Percentiles rank a stretch among this genome's conserved stretches.
phyloP scores from a whole-genome alignment of 2,113 vertebrate genomes.

The Pungitius pungitius region DNA sequence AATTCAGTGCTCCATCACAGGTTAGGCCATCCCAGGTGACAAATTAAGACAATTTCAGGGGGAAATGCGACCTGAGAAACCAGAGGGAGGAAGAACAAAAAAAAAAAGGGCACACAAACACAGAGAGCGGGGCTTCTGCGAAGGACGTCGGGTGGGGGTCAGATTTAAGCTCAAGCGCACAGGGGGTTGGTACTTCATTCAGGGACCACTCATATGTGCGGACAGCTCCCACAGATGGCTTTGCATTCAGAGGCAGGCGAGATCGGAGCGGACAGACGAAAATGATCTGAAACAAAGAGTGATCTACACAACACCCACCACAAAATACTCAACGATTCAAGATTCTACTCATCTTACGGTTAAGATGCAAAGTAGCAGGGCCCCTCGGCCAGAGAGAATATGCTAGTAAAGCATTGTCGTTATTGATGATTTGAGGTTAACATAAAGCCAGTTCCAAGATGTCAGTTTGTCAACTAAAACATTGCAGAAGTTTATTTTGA shows the following conservation, averaged over 20 bases:
- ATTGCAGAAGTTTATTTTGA: slow-evolving; percentile 59
- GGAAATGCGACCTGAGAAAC: slow-evolving; percentile 81
- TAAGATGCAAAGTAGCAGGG: slow-evolving; percentile 75
- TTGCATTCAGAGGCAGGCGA: slow-evolving; percentile 83
- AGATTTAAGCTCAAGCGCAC: slow-evolving; percentile 81
- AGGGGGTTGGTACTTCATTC: slow-evolving; percentile 78
- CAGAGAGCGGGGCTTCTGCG: slow-evolving; percentile 72
- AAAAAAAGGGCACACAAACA: slow-evolving; percentile 69
- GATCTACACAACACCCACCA: slow-evolving; percentile 82
- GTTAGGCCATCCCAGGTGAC: slow-evolving; percentile 81
- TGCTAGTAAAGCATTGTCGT: slow-evolving; percentile 76
- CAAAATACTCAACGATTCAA: slow-evolving; percentile 72
- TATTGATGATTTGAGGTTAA: slow-evolving; percentile 75
- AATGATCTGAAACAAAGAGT: slow-evolving; percentile 85
- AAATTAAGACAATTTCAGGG: slow-evolving; percentile 67
- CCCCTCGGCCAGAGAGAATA: slow-evolving; percentile 70
- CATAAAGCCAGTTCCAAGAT: slow-evolving; percentile 78
- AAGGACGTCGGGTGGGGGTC: slow-evolving; percentile 66
- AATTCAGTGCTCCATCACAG: slow-evolving; percentile 81
- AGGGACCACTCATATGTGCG: slow-evolving; percentile 75
- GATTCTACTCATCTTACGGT: slow-evolving; percentile 69
- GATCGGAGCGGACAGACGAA: slow-evolving; percentile 79
- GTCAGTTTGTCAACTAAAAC: slow-evolving; percentile 63
- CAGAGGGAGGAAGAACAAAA: slow-evolving; percentile 50
- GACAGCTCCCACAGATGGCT: slow-evolving; percentile 82